Evolutionary conservation across 2,888 invertebrate genomes (phyloP).

Genomic region (Hyppa rectilinea): DNA sequence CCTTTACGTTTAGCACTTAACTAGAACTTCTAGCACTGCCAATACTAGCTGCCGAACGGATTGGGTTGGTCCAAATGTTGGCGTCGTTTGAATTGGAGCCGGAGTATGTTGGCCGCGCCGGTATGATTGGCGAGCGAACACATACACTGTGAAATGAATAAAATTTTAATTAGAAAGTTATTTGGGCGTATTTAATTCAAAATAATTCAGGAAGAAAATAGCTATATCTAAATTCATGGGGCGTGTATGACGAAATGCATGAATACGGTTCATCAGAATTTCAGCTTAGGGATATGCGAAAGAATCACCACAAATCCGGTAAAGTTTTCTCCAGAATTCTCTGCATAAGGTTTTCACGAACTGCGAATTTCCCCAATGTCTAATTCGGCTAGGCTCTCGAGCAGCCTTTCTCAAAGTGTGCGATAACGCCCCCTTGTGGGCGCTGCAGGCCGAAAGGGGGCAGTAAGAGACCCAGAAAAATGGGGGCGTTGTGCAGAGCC

Average conservation of each 20-base stretch:
- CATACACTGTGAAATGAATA: slow-evolving; percentile 91
- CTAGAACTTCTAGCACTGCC: slow-evolving; percentile 72
- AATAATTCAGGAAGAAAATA: not conserved
- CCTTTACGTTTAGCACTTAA: slow-evolving; percentile 8
- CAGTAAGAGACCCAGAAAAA: too few relatives aligned
- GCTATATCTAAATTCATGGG: not conserved
- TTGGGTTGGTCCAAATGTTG: slow-evolving; percentile 94
- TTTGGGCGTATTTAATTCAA: not conserved
- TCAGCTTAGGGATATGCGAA: too few relatives aligned
- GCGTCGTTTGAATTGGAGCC: slow-evolving; percentile 75
- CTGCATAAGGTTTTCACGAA: too few relatives aligned
- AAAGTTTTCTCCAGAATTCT: too few relatives aligned
- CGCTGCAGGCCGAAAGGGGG: too few relatives aligned
- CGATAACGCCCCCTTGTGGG: too few relatives aligned
- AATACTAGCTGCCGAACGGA: slow-evolving; percentile 79
- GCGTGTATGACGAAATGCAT: not conserved
- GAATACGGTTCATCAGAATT: not conserved
- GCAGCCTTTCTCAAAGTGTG: too few relatives aligned
- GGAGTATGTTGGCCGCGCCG: slow-evolving; percentile 94
- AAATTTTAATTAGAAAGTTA: not conserved
- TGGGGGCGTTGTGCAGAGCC: too few relatives aligned
- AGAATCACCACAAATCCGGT: too few relatives aligned
- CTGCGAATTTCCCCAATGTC: not conserved
- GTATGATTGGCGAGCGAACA: slow-evolving; percentile 95
- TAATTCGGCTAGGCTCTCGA: not conserved